phyloP scores from a whole-genome alignment of 2,888 invertebrate species.

The Drosophila histrio region DNA sequence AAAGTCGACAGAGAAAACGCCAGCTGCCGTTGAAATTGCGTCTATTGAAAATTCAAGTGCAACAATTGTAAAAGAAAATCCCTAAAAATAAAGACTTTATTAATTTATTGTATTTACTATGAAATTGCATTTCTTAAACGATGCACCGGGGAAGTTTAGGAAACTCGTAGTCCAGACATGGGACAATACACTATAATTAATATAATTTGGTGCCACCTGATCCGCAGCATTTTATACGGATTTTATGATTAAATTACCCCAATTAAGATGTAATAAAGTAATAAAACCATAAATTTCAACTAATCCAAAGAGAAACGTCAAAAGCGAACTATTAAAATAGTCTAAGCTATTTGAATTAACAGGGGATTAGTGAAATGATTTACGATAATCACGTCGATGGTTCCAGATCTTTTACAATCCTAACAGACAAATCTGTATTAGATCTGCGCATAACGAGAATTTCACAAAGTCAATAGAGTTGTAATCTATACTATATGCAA shows the following conservation, averaged over 20 bases:
- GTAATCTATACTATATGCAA: conserved; percentile 62
- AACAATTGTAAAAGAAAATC: conserved; percentile 12
- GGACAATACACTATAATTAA: neutral
- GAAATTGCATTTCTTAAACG: conserved; percentile 2
- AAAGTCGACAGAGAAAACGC: conserved; percentile 5
- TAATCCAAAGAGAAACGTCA: conserved; percentile 8
- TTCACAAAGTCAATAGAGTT: conserved; percentile 42
- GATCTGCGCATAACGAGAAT: neutral
- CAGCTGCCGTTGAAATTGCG: neutral
- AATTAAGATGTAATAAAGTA: neutral
- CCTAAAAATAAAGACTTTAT: conserved; percentile 38
- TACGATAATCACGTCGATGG: conserved; percentile 32
- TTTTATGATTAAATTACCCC: conserved; percentile 8
- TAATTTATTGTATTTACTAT: conserved; percentile 23
- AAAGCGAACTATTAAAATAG: neutral
- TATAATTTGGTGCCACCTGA: neutral
- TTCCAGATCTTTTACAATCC: conserved; percentile 33
- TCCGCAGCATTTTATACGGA: neutral
- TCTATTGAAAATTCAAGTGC: conserved; percentile 14
- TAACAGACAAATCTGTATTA: neutral
- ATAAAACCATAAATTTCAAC: conserved; percentile 21
- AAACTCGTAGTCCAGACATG: neutral
- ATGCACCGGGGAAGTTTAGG: neutral
- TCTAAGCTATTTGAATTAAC: neutral
- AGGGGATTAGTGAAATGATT: neutral